These are phyloP conservation scores for Ahaetulla prasina DNA, from an alignment of 2,113 vertebrate species.

Conservation along the genomic window DNA sequence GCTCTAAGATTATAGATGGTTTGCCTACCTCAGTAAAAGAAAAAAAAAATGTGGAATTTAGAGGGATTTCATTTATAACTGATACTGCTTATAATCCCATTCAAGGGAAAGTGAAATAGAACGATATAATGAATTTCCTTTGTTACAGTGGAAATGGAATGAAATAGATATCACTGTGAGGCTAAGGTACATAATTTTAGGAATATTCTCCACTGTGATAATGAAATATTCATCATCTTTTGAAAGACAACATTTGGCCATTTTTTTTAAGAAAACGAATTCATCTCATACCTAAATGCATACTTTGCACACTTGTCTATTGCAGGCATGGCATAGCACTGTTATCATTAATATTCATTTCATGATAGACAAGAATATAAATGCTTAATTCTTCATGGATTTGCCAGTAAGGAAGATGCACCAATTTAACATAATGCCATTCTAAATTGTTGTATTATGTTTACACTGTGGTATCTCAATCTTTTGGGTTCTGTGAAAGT, in stretches of 20 bases:
- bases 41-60: background rate
- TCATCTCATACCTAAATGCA: constrained; percentile 16
- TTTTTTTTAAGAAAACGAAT: constrained; percentile 16
- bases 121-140: constrained; percentile 41
- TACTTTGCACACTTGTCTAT: constrained; percentile 33
- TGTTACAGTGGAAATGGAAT: constrained; percentile 30
- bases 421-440: background rate
- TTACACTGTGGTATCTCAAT: background rate
- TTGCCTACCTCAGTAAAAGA: constrained; percentile 6
- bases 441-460: background rate
- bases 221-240: constrained; percentile 48
- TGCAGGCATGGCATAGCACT: constrained; percentile 5
- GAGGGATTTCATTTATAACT: constrained; percentile 16
- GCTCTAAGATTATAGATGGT: constrained; percentile 17
- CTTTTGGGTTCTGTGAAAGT: background rate
- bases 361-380: constrained; percentile 20
- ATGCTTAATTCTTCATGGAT: constrained; percentile 6
- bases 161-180: constrained; percentile 4
- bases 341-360: constrained; percentile 21
- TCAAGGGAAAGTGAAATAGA: constrained; percentile 27
- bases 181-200: constrained; percentile 31
- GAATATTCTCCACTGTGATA: constrained; percentile 19
- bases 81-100: constrained; percentile 3
- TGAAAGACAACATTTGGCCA: constrained; percentile 35
- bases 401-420: background rate